Conservation (phyloP, 2,888 invertebrate species). For the Rhabditophanes sp. region DNA sequence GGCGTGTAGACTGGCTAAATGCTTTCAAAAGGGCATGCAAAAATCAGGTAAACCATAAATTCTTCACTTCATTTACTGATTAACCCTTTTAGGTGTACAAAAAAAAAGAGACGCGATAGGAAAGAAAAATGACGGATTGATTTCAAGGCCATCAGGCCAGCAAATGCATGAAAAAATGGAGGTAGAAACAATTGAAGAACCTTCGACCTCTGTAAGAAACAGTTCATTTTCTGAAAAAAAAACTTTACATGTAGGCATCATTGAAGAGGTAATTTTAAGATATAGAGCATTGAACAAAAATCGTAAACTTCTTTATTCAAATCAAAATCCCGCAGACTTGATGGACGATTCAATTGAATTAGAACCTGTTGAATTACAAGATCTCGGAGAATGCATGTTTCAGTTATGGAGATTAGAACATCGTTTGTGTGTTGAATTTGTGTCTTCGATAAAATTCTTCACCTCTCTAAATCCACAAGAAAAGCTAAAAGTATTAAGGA, state of each 20-base stretch:
- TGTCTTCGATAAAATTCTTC: constrained; percentile 2
- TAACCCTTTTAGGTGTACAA: background rate
- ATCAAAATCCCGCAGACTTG: constrained; percentile 7
- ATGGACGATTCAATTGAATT: constrained; percentile 14
- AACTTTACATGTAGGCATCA: constrained; percentile 7
- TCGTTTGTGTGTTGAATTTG: constrained; percentile 25
- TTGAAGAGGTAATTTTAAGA: constrained; percentile 8
- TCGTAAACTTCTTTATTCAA: constrained; percentile 15
- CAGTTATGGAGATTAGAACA: constrained; percentile 36
- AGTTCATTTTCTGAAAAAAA: background rate
- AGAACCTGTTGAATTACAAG: constrained; percentile 17
- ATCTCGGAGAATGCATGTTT: constrained; percentile 35
- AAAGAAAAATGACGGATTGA: background rate
- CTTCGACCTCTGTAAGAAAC: no score
- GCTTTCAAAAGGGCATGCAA: constrained; percentile 31
- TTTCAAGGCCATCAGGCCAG: background rate
- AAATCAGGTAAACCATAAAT: constrained; percentile 16
- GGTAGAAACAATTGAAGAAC: no score
- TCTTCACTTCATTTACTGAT: constrained; percentile 2
- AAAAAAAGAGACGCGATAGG: background rate
- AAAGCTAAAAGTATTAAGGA: constrained; percentile 20
- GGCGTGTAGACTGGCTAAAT: constrained; percentile 33
- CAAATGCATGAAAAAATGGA: no score
- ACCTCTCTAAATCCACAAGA: constrained; percentile 4
- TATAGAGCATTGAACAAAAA: constrained; percentile 12